Evolutionary conservation across 2,113 vertebrate genomes (phyloP), one percentile per base, ranked within the genome.

Genomic region (Podarcis raffonei): DNA sequence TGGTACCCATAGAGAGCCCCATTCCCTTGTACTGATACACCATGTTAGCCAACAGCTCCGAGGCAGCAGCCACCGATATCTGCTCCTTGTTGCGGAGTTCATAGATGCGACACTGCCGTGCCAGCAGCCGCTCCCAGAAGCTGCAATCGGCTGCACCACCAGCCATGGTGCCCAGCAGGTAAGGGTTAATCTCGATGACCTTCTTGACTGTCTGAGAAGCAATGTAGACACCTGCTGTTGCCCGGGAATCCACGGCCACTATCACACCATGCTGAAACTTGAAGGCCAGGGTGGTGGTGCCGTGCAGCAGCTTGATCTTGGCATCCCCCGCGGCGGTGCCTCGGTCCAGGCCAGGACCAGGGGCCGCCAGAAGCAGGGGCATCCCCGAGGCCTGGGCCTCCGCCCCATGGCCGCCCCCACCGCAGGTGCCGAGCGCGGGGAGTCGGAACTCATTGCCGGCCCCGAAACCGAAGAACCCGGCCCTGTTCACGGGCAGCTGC

Each of bases 1-100:
- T 99, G 94, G 98, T 99, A 32, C 98, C 98, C 98, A 99, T 98
- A 94, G 98, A 98, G 71, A 99, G 98, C 8, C 98, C 98, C 98
- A 98, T 98, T 92, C 98, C 98, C 93, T 98, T 98, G 95, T 99
- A 99, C 95, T 99, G 98, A 92, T 99, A 99, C 42, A 99, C 98
- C 98, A 99, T 99, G 96, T 99, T 99, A 30, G 98, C 98, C 1
- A 99, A 96, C 91, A 99, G 96, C 87, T 99, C 99, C 88, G 98
- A 99, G 59, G 98, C 98, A 0, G 98, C 98, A 0, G 98, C 98
- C 89, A 99, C 98, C 0, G 98, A 99, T 95, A 99, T 98, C 87
- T 98, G 98, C 91, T 98, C 98, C 96, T 99, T 99, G 96, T 99
- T 99, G 87, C 98, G 97, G 5, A 99, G 98, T 96, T 98, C 97